phyloP scores from a whole-genome alignment of 2,113 vertebrate genomes.

The Daboia siamensis region DNA sequence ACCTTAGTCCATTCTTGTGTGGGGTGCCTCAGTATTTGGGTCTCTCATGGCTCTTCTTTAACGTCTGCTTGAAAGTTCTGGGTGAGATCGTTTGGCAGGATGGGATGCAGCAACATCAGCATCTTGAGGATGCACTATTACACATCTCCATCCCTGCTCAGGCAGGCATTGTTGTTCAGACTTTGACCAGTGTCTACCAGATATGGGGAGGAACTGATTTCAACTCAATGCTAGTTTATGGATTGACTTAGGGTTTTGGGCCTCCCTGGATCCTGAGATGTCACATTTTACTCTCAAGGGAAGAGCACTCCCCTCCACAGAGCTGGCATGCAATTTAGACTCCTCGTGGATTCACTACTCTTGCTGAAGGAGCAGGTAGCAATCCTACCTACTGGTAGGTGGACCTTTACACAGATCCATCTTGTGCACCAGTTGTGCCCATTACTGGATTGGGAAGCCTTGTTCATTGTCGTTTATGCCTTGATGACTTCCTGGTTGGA shows the following conservation, averaged over 20 bases:
- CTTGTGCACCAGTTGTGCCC: neutral
- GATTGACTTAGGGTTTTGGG: neutral
- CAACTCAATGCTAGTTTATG: neutral
- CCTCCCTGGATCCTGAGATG: neutral
- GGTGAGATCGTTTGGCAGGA: neutral
- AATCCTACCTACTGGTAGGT: neutral
- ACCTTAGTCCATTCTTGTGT: neutral
- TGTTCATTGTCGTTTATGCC: neutral
- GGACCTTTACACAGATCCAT: neutral
- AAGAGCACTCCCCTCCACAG: neutral
- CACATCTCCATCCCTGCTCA: neutral
- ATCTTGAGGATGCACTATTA: neutral
- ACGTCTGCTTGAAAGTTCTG: neutral
- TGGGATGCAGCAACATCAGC: neutral
- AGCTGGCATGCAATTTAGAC: neutral
- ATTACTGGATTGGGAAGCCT: neutral
- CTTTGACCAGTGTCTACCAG: neutral
- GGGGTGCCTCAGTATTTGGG: neutral
- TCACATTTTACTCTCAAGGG: neutral
- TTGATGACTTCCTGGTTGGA: neutral
- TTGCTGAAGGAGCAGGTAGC: neutral
- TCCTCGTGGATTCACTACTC: neutral
- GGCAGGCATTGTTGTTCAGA: neutral
- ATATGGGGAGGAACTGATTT: neutral
- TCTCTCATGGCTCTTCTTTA: neutral